A percentile compares a stretch with the other conserved stretches of the same genome.
phyloP scores from a whole-genome alignment of 2,888 invertebrate genomes.

The Melipona beecheii region DNA sequence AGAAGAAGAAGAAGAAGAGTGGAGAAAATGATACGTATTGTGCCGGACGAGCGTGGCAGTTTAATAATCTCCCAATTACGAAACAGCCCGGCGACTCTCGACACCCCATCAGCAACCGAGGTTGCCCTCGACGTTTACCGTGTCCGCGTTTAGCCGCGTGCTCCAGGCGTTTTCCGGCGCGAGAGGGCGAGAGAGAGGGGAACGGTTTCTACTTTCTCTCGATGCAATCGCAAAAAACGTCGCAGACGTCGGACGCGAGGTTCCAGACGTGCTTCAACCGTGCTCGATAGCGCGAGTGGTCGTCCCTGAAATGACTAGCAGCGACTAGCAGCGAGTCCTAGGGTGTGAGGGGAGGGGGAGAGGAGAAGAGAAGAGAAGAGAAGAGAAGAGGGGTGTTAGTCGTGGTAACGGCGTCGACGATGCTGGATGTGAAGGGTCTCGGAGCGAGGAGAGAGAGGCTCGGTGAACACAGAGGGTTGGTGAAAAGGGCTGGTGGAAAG shows the following conservation, averaged over 20 bases:
- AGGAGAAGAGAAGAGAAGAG: neutral
- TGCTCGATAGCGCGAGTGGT: constrained; percentile 70
- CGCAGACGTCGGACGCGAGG: constrained; percentile 52
- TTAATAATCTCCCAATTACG: constrained; percentile 54
- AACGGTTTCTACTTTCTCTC: constrained; percentile 32
- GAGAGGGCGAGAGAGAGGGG: neutral
- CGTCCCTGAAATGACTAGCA: constrained; percentile 76
- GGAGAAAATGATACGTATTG: constrained; percentile 9
- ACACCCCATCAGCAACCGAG: constrained; percentile 1
- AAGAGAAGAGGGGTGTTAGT: constrained; percentile 32
- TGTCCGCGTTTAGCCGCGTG: constrained; percentile 37
- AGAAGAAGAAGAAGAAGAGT: neutral
- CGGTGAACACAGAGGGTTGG: constrained; percentile 34
- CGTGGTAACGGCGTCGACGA: constrained; percentile 48
- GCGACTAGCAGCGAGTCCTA: constrained; percentile 60
- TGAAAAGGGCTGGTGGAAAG: constrained; percentile 69
- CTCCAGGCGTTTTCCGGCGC: constrained; percentile 18
- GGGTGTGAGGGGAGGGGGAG: neutral
- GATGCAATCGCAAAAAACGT: constrained; percentile 53
- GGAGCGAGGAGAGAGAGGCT: neutral
- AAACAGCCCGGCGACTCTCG: constrained; percentile 22
- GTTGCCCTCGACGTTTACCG: constrained; percentile 38
- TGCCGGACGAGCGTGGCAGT: constrained; percentile 8
- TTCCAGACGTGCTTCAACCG: constrained; percentile 65
- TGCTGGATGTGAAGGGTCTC: constrained; percentile 68